Percentiles rank a stretch among this genome's conserved stretches.
phyloP scores from a whole-genome alignment of 2,797 vertebrate genomes.

The Fistularia commersonii region DNA sequence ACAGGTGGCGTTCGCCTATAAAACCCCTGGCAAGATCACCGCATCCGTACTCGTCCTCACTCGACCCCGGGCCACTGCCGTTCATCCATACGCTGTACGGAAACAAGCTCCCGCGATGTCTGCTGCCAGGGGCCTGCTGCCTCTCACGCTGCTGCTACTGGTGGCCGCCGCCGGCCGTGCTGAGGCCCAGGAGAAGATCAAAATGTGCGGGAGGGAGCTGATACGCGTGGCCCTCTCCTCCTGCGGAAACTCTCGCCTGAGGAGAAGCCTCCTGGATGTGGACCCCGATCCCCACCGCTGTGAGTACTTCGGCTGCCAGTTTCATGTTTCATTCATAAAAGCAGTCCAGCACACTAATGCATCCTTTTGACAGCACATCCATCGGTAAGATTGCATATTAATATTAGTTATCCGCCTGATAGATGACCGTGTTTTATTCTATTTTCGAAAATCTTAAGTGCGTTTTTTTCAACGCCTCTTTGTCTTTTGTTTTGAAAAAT shows the following conservation, averaged over 20 bases:
- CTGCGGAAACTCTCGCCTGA: constrained; percentile 66
- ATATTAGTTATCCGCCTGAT: too few species aligned
- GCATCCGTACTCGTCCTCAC: neutral
- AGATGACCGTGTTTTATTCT: too few species aligned
- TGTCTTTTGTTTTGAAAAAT: too few species aligned
- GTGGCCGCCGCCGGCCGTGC: constrained; percentile 23
- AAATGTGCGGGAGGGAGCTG: constrained; percentile 75
- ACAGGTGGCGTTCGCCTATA: neutral
- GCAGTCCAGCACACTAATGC: too few species aligned
- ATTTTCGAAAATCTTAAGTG: too few species aligned
- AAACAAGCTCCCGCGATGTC: constrained; percentile 38
- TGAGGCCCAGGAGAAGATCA: constrained; percentile 63
- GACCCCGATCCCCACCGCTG: constrained; percentile 22
- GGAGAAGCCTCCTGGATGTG: constrained; percentile 35
- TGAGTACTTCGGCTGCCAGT: constrained; percentile 28
- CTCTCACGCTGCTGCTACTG: constrained; percentile 55
- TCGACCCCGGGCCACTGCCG: too few species aligned
- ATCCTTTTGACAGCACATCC: too few species aligned
- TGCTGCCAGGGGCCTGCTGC: constrained; percentile 40
- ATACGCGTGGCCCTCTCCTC: constrained; percentile 67
- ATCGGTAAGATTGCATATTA: too few species aligned
- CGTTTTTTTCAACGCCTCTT: too few species aligned
- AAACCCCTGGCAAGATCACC: constrained; percentile 28
- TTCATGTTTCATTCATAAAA: too few species aligned
- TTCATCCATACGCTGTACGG: neutral